Evolutionary conservation across 2,888 invertebrate species (phyloP), one percentile per base, ranked within the genome.

Genomic region (Sipha maydis): DNA sequence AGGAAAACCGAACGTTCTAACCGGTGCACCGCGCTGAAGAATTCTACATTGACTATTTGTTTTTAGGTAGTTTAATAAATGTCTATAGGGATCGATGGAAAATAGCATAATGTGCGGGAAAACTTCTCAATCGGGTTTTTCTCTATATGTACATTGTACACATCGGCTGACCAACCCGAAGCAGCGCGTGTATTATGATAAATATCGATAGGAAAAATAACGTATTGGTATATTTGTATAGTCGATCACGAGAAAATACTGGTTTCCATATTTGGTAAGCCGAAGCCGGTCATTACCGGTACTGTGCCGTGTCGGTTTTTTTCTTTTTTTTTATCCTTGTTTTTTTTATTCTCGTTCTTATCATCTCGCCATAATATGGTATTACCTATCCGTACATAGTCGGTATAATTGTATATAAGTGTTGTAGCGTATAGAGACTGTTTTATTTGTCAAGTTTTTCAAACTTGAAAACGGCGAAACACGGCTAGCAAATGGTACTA

Each of bases 241-340:
- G 76, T 14, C 11, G 67, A 56, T 34, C 31, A 76, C 88, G 75
- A 88, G 88, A 88, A 88, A 82, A 88, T 82, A 82, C 88, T 76
- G 82, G 88, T 88, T 88, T 88, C 88, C 88, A 75, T 88, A 88
- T 88, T 80, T 75, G 88, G 88, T 67, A 48, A 82, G 71, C 76
- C 82, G 48, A 75, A 76, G 80, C 86, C 75, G 75, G 88, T 88
- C 88, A 88, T 88, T 88, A 88, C 80, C 73, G 80, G 80, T 48
- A 82, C 88, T 67, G n/a, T n/a, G 5, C 31, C 14, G 17, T 34
- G 38, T 77, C 31, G 34, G 76, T 85, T 69, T 71, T 69, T 71
- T 82, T 69, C 3, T 21, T 71, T n/a, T 67, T 71, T 17, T 31
- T 28, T 28, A 31, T 71, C 0, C 56, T 21, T 76, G 67, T 67